Evolutionary conservation across 2,113 vertebrate genomes (phyloP), one percentile per base, ranked within the genome.

Genomic region (Nerophis ophidion): DNA sequence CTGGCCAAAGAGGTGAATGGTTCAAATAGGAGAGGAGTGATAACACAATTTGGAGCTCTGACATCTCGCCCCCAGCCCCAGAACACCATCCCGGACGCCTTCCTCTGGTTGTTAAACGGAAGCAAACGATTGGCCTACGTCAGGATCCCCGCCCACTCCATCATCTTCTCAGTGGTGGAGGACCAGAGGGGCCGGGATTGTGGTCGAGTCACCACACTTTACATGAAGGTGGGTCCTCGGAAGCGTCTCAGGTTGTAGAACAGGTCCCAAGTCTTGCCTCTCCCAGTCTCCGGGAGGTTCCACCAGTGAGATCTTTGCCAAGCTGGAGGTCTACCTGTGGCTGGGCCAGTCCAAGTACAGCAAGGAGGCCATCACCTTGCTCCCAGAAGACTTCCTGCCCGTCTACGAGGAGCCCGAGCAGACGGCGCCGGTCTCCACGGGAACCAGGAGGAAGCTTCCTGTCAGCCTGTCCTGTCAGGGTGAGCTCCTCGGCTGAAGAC

Each of bases 311-410:
- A 87, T 95, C 72, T 96, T 91, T 77, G 93, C 92, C 35, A 97
- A 98, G 74, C 78, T 97, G 57, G 95, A 98, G 84, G 81, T 95
- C 47, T 95, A 95, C 68, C 76, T 98, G 84, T 96, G 97, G 94
- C 89, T 98, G 1, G 94, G 94, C n/a, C 65, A 91, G 45, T 88
- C 85, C 59, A 97, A 94, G 61, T 93, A 95, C 14, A 82, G 78
- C 0, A 97, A 95, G 77, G 93, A 92, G 74, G 92, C 86, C 60
- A 86, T 85, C 50, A 77, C 48, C 0, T 91, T 85, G 35, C 77
- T 99, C 59, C 93, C 94, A 3, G 84, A 82, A 4, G 93, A 97
- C 48, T 94, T 95, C 76, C 78, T 80, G 49, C 90, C 89, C 0
- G 40, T 93, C 15, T 93, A 88, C 2, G 84, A 88, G 17, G 87